Base-by-base conservation (phyloP, 37 sponge, comb jelly and placozoan genomes). In the Aplysina aerophoba region DNA sequence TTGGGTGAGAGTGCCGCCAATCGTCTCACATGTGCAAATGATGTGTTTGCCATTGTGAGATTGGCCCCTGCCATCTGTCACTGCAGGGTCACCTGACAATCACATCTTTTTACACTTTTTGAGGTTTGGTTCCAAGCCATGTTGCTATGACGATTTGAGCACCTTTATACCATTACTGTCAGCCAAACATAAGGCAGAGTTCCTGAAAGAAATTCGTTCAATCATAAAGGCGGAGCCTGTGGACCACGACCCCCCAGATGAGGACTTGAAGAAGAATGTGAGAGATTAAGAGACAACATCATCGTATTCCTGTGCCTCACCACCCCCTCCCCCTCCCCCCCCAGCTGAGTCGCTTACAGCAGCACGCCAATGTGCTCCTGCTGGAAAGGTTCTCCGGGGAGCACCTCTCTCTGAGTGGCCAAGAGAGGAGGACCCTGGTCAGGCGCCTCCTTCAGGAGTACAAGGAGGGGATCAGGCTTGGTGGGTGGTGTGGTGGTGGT, bases 131-230 rank as follows among this genome's bases (percentile, higher is more conserved):
- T 77, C 80, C 6, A 90, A 91, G 68, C 55, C 38, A 27, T 94
- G 95, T 58, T 92, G 92, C 61, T 94, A 83, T 85, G 94, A 93
- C 34, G 97, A 97, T 81, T 40, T 90, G 13, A 54, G 41, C 83
- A 54, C 87, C 69, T 60, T 60, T 80, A 69, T 84, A 28, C 15
- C 63, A 16, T 84, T 87, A 22, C 39, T 58, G 3, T 24, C 30
- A 0, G 65, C 74, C n/a, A 73, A 89, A 16, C 59, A 41, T 34
- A 77, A 87, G 13, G 67, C 83, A 55, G 89, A 83, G 69, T 71
- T 87, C 56, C 14, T 89, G 17, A 53, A 73, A 40, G 50, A 35
- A 34, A 50, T 84, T 60, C 80, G 81, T 19, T 84, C 55, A 28
- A 30, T 36, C 20, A 67, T 84, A 27, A 31, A 59, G 21, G 84